phyloP scores from a whole-genome alignment of 2,888 invertebrate species.

The Drosophila infuscata region DNA sequence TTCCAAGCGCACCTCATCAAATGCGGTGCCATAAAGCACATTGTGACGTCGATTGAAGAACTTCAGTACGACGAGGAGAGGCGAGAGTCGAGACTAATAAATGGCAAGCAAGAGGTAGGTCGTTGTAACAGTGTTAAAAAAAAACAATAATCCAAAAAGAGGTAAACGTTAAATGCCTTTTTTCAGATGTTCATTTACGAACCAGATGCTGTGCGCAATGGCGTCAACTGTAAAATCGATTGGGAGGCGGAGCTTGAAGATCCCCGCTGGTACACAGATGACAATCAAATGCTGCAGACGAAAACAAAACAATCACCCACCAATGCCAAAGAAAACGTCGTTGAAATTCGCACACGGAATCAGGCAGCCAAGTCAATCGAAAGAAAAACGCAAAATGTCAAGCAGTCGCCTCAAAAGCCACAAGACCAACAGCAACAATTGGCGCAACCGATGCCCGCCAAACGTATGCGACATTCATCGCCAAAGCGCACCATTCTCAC shows the following conservation, averaged over 20 bases:
- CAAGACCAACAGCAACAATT: not conserved
- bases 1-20: slow-evolving; percentile 68
- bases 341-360: slow-evolving; percentile 9
- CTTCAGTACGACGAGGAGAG: slow-evolving; percentile 58
- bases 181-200: slow-evolving; percentile 73
- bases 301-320: slow-evolving; percentile 49
- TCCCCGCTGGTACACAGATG: slow-evolving; percentile 79
- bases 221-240: slow-evolving; percentile 57
- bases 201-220: slow-evolving; percentile 62
- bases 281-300: not conserved
- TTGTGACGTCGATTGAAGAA: slow-evolving; percentile 43
- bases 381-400: not conserved
- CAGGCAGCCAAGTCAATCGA: not conserved
- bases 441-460: slow-evolving; percentile 10
- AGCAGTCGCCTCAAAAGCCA: not conserved
- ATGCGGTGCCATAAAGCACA: slow-evolving; percentile 63
- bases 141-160: not conserved
- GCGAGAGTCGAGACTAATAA: slow-evolving; percentile 50
- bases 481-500: slow-evolving; percentile 47
- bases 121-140: too few species aligned
- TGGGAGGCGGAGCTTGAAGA: slow-evolving; percentile 78
- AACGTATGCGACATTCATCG: slow-evolving; percentile 30
- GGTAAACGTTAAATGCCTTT: not conserved
- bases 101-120: slow-evolving; percentile 70
- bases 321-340: slow-evolving; percentile 75